Percentiles rank a stretch among this genome's conserved stretches.
phyloP scores from a whole-genome alignment of 2,888 invertebrate genomes.

The Phorcus lineatus region DNA sequence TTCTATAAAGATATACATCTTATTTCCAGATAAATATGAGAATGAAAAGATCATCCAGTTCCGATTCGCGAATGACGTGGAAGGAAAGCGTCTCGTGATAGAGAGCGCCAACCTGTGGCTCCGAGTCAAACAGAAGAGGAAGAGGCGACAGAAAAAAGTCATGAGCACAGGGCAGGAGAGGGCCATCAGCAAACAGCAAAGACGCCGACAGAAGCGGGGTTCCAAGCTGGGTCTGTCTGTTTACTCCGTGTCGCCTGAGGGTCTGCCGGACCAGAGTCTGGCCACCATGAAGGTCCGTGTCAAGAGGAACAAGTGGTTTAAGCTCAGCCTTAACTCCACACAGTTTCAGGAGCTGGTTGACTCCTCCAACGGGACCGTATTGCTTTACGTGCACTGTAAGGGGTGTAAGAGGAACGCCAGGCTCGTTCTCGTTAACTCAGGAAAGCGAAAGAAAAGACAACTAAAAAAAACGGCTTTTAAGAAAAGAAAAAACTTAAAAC shows the following conservation, averaged over 20 bases:
- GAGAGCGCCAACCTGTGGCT: slow-evolving; percentile 1
- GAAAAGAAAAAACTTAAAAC: not conserved
- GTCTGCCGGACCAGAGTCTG: not conserved
- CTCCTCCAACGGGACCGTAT: not conserved
- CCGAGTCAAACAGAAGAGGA: not conserved
- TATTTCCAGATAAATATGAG: not conserved
- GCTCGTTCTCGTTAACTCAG: not conserved
- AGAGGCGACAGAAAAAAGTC: not conserved
- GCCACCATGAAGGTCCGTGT: not conserved
- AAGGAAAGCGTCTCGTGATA: not conserved
- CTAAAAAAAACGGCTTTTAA: not conserved
- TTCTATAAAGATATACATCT: too few species aligned
- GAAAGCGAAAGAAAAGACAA: not conserved
- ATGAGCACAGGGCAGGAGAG: not conserved
- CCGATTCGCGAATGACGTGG: not conserved
- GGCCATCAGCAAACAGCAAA: not conserved
- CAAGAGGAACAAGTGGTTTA: slow-evolving; percentile 23
- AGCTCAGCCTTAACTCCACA: not conserved
- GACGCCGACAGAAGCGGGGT: not conserved
- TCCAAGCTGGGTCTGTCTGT: not conserved
- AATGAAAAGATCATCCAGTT: slow-evolving; percentile 16
- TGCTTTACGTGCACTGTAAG: not conserved
- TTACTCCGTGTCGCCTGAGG: not conserved
- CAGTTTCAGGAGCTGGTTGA: not conserved
- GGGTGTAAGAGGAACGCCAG: not conserved